These are phyloP conservation scores for Sebastes minor DNA, from an alignment of 2,797 vertebrate genomes.

Conservation along the genomic window DNA sequence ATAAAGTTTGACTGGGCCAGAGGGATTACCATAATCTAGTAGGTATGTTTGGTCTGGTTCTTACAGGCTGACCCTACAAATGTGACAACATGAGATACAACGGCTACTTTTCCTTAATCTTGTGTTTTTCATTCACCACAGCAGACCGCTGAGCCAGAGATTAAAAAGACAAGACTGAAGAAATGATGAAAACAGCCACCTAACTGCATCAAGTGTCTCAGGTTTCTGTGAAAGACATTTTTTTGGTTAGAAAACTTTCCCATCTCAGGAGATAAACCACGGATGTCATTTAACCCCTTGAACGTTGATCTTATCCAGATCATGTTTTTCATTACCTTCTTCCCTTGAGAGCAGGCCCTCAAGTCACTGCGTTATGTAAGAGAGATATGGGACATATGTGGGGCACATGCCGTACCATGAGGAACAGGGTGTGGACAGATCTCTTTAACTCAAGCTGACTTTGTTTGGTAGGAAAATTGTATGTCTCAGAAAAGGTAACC, in stretches of 20 bases:
- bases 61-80: neutral
- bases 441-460: constrained; percentile 13
- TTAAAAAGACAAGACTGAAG: constrained; percentile 23
- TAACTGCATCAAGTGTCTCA: constrained; percentile 6
- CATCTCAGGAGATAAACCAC: constrained; percentile 32
- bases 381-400: constrained; percentile 43
- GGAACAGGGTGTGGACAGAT: constrained; percentile 26
- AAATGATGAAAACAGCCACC: constrained; percentile 17
- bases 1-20: constrained; percentile 1
- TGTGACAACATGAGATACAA: neutral
- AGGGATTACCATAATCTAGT: constrained; percentile 34
- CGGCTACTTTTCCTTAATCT: constrained; percentile 2
- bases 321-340: constrained; percentile 56
- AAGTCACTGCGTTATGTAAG: constrained; percentile 44
- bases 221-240: neutral
- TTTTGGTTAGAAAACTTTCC: neutral
- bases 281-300: constrained; percentile 30
- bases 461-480: neutral
- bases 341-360: constrained; percentile 42
- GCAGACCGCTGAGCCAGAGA: constrained; percentile 12
- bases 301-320: constrained; percentile 46
- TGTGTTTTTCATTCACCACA: constrained; percentile 1
- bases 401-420: constrained; percentile 45
- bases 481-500: neutral
- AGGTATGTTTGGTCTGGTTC: neutral